These are phyloP conservation scores for Arbacia lixula DNA, from an alignment of 53 echinoderm and acorn worm genomes.

Conservation along the genomic window DNA sequence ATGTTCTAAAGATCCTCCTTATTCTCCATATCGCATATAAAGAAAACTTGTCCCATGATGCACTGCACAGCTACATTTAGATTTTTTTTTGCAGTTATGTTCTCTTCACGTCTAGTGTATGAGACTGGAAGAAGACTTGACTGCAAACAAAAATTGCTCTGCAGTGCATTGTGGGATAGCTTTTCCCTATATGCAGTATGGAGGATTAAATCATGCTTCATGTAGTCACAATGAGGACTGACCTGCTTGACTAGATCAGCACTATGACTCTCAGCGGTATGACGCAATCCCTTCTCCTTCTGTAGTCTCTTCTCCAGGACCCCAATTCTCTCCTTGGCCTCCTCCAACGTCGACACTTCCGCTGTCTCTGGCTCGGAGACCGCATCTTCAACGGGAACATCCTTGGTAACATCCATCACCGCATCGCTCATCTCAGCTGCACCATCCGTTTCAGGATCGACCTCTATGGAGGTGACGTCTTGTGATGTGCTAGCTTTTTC, in stretches of 20 bases:
- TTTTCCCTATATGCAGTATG: too few relatives aligned
- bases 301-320: slow-evolving; percentile 11
- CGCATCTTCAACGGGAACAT: background rate
- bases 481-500: background rate
- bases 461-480: background rate
- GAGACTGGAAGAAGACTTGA: too few relatives aligned
- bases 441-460: background rate
- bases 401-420: background rate
- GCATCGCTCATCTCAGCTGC: background rate
- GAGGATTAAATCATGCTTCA: too few relatives aligned
- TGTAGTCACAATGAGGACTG: too few relatives aligned
- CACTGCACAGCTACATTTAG: too few relatives aligned
- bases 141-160: too few relatives aligned
- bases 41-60: too few relatives aligned
- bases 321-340: background rate
- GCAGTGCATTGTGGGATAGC: too few relatives aligned
- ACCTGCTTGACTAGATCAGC: slow-evolving; percentile 28
- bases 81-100: too few relatives aligned
- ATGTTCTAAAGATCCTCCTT: too few relatives aligned
- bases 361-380: background rate
- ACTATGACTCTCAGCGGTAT: background rate
- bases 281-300: background rate
- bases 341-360: slow-evolving; percentile 12
- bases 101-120: too few relatives aligned
- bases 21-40: too few relatives aligned